Evolutionary conservation across 2,888 invertebrate genomes (phyloP).

Genomic region (Cantharis flavilabris): DNA sequence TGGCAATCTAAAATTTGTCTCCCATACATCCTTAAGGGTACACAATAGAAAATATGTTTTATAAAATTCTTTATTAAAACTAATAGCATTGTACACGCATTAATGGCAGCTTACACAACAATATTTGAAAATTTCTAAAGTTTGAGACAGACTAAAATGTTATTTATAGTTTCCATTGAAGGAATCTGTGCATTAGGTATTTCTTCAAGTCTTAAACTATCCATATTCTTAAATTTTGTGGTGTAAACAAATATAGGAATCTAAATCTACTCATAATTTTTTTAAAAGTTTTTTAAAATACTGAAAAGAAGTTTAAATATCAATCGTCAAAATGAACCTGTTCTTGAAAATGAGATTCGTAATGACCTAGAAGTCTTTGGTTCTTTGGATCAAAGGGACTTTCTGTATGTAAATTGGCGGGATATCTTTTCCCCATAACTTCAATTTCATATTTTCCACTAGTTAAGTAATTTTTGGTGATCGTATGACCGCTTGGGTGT

Average conservation of each 20-base stretch:
- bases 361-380: slow-evolving; percentile 73
- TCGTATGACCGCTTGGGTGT: slow-evolving; percentile 61
- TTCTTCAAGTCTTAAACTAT: too few relatives aligned
- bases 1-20: too few relatives aligned
- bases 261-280: background rate
- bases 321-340: slow-evolving; percentile 56
- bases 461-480: slow-evolving; percentile 70
- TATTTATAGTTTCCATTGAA: too few relatives aligned
- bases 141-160: too few relatives aligned
- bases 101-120: too few relatives aligned
- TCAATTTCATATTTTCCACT: slow-evolving; percentile 80
- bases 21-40: too few relatives aligned
- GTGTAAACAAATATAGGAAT: background rate
- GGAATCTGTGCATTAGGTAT: too few relatives aligned
- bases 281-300: background rate
- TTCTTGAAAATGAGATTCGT: slow-evolving; percentile 57
- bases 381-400: slow-evolving; percentile 85
- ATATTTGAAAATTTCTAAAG: too few relatives aligned
- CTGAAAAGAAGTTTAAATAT: slow-evolving; percentile 17
- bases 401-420: slow-evolving; percentile 70
- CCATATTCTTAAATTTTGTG: too few relatives aligned
- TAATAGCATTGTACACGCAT: background rate
- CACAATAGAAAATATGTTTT: background rate
- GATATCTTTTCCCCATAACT: slow-evolving; percentile 74
- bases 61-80: background rate